A percentile compares a stretch with the other conserved stretches of the same genome.
These are phyloP conservation scores for Brachyopa scutellaris DNA, from an alignment of 2,888 invertebrate species.

Conservation along the genomic window DNA sequence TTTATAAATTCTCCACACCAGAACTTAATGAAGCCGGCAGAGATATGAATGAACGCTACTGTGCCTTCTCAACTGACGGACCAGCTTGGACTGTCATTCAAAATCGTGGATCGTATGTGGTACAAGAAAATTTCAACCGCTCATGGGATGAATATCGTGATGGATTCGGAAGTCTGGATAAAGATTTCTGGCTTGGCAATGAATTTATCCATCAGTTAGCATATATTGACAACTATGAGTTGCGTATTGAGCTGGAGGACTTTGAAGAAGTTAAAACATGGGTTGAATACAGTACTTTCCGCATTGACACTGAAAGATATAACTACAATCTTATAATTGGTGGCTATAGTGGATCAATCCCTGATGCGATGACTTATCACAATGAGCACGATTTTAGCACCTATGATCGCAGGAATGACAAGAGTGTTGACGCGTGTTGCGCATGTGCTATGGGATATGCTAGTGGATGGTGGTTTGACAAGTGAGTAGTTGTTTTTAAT, in stretches of 20 bases:
- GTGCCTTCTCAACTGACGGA: conserved; percentile 82
- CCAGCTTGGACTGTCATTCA: conserved; percentile 84
- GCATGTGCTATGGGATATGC: conserved; percentile 83
- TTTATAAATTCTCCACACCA: conserved; percentile 79
- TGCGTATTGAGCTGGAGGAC: conserved; percentile 83
- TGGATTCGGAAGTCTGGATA: conserved; percentile 83
- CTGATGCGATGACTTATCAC: conserved; percentile 83
- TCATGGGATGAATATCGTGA: conserved; percentile 84
- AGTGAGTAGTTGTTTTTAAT: conserved; percentile 77
- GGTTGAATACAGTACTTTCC: conserved; percentile 83
- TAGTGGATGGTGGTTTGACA: conserved; percentile 86
- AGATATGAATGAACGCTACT: conserved; percentile 82
- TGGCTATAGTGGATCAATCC: conserved; percentile 83
- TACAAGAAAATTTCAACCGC: conserved; percentile 83
- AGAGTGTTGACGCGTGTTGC: conserved; percentile 82
- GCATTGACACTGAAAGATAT: conserved; percentile 81
- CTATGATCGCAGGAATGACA: conserved; percentile 82
- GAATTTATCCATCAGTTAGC: conserved; percentile 83
- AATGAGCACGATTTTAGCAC: conserved; percentile 82
- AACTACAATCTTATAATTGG: conserved; percentile 82
- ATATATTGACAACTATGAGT: conserved; percentile 79
- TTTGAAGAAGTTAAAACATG: conserved; percentile 82
- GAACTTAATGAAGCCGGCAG: conserved; percentile 78
- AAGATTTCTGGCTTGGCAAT: conserved; percentile 85
- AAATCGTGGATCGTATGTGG: conserved; percentile 79